These are phyloP conservation scores for Drosophila varians DNA, from an alignment of 1,140 invertebrate genomes.

Conservation along the genomic window DNA sequence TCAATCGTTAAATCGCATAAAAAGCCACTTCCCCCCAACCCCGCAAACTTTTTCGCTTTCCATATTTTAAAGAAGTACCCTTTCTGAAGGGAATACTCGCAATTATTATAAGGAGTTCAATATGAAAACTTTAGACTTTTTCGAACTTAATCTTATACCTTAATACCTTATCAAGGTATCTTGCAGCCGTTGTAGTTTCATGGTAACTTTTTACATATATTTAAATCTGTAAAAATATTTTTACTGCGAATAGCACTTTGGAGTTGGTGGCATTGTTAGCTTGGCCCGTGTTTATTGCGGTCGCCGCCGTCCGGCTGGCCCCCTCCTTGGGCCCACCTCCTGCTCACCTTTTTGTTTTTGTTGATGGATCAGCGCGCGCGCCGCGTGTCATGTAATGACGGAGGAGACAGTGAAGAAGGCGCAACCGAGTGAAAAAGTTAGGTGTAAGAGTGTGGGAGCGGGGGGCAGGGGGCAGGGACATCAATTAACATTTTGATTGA, in stretches of 20 bases:
- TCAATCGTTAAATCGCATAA: slow-evolving; percentile 77
- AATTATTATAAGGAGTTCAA: too few relatives aligned
- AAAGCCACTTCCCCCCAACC: slow-evolving; percentile 62
- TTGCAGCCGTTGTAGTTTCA: neutral
- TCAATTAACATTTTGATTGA: slow-evolving; percentile 80
- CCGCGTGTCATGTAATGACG: slow-evolving; percentile 71
- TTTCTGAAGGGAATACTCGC: too few relatives aligned
- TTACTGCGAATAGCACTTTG: slow-evolving; percentile 51
- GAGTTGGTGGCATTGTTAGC: slow-evolving; percentile 36
- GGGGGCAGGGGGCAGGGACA: slow-evolving; percentile 37
- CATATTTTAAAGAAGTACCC: slow-evolving; percentile 9
- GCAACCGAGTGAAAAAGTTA: slow-evolving; percentile 50
- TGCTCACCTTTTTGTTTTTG: slow-evolving; percentile 7
- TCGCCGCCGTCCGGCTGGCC: neutral
- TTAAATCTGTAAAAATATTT: slow-evolving; percentile 53
- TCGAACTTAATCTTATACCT: too few relatives aligned
- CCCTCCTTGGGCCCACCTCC: neutral
- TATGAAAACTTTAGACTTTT: too few relatives aligned
- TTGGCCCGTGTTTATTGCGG: slow-evolving; percentile 71
- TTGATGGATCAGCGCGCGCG: slow-evolving; percentile 75
- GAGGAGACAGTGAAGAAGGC: slow-evolving; percentile 13
- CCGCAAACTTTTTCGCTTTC: slow-evolving; percentile 15
- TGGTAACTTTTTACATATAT: slow-evolving; percentile 9
- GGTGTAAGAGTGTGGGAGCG: slow-evolving; percentile 30
- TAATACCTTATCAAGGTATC: too few relatives aligned